These are phyloP conservation scores for Burhinus bistriatus DNA, from an alignment of 2,113 vertebrate species.

Conservation along the genomic window DNA sequence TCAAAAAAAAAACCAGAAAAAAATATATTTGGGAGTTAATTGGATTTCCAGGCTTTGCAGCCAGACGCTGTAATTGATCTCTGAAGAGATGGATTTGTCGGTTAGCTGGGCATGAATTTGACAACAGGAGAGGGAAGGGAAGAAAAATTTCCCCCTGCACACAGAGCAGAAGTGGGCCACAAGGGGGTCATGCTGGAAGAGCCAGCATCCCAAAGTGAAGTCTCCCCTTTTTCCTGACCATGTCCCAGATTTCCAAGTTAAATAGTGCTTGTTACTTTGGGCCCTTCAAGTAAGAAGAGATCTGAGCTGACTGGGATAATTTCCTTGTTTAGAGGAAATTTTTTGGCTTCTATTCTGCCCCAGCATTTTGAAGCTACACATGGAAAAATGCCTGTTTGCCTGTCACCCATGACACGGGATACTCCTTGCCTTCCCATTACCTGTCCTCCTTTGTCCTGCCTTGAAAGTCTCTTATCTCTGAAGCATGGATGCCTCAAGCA, in stretches of 20 bases:
- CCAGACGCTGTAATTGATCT: constrained; percentile 78
- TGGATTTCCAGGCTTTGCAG: constrained; percentile 76
- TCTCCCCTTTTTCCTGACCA: neutral
- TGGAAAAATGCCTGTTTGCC: neutral
- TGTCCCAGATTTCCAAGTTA: neutral
- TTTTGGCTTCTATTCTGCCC: neutral
- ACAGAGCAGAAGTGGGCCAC: neutral
- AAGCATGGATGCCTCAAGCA: neutral
- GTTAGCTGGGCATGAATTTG: constrained; percentile 71
- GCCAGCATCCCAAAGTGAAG: neutral
- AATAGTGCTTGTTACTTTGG: neutral
- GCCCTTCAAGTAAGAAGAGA: neutral
- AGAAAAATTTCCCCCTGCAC: constrained; percentile 25
- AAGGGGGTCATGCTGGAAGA: neutral
- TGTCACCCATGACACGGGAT: neutral
- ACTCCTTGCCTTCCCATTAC: neutral
- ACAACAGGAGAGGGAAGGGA: constrained; percentile 57
- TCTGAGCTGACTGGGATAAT: neutral
- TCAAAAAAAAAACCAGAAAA: neutral
- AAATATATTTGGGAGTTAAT: constrained; percentile 75
- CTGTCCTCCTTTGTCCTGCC: neutral
- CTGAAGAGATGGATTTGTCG: constrained; percentile 77
- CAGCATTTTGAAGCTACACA: neutral
- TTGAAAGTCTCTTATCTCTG: neutral
- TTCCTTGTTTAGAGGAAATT: neutral